Conservation (phyloP, 2,113 vertebrate species). For the Atherinomorus stipes region DNA sequence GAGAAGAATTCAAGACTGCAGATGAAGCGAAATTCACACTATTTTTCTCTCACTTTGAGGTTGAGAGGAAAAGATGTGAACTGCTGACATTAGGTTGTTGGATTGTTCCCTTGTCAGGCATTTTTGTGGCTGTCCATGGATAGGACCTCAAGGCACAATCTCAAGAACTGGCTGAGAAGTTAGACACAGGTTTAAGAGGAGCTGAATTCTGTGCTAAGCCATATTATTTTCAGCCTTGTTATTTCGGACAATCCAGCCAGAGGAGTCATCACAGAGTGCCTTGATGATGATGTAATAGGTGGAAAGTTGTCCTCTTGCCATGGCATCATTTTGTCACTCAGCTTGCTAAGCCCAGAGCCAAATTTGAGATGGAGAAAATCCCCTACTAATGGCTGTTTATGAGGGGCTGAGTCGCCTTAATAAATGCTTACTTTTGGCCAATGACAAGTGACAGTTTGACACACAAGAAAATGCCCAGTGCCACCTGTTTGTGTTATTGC, state of each 20-base stretch:
- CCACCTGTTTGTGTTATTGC: constrained; percentile 64
- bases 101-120: constrained; percentile 44
- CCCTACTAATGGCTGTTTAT: constrained; percentile 71
- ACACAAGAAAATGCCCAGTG: constrained; percentile 16
- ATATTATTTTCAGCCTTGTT: constrained; percentile 54
- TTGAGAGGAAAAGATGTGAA: constrained; percentile 56
- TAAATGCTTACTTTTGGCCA: constrained; percentile 64
- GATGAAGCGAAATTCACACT: constrained; percentile 32
- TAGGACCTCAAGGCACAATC: constrained; percentile 39
- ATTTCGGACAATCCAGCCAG: constrained; percentile 40
- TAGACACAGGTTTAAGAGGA: constrained; percentile 26
- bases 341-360: constrained; percentile 39
- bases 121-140: constrained; percentile 54
- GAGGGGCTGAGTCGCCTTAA: constrained; percentile 68
- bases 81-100: constrained; percentile 61
- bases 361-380: constrained; percentile 62
- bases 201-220: constrained; percentile 14
- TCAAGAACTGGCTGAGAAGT: constrained; percentile 13
- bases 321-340: constrained; percentile 36
- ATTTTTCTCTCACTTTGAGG: constrained; percentile 46
- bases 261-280: constrained; percentile 42
- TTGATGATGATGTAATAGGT: constrained; percentile 42
- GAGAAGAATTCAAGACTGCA: constrained; percentile 37
- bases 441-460: constrained; percentile 38
- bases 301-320: constrained; percentile 58